A percentile compares a stretch with the other conserved stretches of the same genome.
Conservation (phyloP, 2,888 invertebrate species). For the Hypselothyrea guttata region DNA sequence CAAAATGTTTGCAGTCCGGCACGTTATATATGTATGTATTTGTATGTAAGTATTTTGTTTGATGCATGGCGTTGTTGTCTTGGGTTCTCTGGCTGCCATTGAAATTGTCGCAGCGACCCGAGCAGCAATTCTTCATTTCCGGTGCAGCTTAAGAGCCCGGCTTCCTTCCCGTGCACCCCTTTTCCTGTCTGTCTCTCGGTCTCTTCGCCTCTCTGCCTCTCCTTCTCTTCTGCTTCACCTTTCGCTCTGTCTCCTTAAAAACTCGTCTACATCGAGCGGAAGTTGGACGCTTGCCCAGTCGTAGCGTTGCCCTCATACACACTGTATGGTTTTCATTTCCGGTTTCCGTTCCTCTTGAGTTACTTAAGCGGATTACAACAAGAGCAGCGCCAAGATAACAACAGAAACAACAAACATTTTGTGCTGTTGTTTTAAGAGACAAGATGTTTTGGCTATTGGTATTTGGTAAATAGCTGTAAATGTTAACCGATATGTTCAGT, state of each 20-base stretch:
- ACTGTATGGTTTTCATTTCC: conserved; percentile 77
- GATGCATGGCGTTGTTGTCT: conserved; percentile 50
- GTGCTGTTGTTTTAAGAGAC: too few relatives aligned
- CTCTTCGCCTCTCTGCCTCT: conserved; percentile 6
- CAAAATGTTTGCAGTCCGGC: conserved; percentile 2
- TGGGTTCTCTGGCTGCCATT: conserved; percentile 41
- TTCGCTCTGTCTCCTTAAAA: conserved; percentile 12
- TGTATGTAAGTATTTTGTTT: conserved; percentile 26
- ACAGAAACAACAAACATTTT: conserved; percentile 12
- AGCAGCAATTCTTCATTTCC: conserved; percentile 77
- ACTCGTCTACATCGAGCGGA: conserved; percentile 52
- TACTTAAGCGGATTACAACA: conserved; percentile 75
- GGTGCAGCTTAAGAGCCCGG: conserved; percentile 74
- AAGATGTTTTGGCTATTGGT: too few relatives aligned
- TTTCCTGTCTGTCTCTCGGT: conserved; percentile 21
- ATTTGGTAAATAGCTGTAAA: too few relatives aligned
- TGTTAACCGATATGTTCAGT: too few relatives aligned
- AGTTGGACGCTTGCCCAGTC: conserved; percentile 52
- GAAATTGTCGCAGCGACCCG: conserved; percentile 64
- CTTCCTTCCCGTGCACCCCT: conserved; percentile 56
- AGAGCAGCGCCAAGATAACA: conserved; percentile 27
- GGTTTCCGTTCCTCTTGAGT: conserved; percentile 73
- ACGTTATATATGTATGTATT: too few relatives aligned
- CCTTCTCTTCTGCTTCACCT: conserved; percentile 7
- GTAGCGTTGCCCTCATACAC: conserved; percentile 45